These are phyloP conservation scores for Sphaerophoria rueppellii DNA, from an alignment of 2,888 invertebrate genomes.

Conservation along the genomic window DNA sequence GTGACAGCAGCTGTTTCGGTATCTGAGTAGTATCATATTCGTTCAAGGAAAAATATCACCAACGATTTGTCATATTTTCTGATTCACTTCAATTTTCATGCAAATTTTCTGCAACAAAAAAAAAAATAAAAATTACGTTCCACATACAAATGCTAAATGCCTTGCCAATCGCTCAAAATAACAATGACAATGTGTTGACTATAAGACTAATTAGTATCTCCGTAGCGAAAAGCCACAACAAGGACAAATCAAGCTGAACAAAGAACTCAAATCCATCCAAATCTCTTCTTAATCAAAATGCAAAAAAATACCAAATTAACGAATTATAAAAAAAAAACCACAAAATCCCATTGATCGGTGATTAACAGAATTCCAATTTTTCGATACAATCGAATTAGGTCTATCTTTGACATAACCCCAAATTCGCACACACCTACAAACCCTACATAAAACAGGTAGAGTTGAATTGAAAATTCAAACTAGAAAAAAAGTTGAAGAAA, in stretches of 20 bases:
- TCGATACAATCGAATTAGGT: slow-evolving; percentile 51
- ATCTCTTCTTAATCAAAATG: slow-evolving; percentile 1
- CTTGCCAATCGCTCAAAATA: slow-evolving; percentile 3
- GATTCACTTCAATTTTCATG: no score
- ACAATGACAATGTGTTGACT: slow-evolving; percentile 18
- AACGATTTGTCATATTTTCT: neutral
- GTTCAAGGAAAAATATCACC: neutral
- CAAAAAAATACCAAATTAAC: neutral
- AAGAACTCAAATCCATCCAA: slow-evolving; percentile 4
- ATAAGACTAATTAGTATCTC: slow-evolving; percentile 22
- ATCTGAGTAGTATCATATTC: no score
- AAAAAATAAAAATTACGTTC: slow-evolving; percentile 18
- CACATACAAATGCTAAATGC: slow-evolving; percentile 14
- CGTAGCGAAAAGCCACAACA: neutral
- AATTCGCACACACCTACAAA: slow-evolving; percentile 28
- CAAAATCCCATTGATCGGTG: slow-evolving; percentile 28
- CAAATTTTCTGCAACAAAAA: no score
- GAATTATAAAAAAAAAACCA: neutral
- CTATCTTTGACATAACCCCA: slow-evolving; percentile 16
- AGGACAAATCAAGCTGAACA: slow-evolving; percentile 4
- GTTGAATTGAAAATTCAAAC: neutral
- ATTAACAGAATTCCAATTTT: slow-evolving; percentile 45
- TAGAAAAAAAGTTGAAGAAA: neutral
- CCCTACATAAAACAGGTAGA: slow-evolving; percentile 17
- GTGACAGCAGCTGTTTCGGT: no score